Base-by-base conservation (phyloP, 2,797 vertebrate genomes). In the Botia kubotai region DNA sequence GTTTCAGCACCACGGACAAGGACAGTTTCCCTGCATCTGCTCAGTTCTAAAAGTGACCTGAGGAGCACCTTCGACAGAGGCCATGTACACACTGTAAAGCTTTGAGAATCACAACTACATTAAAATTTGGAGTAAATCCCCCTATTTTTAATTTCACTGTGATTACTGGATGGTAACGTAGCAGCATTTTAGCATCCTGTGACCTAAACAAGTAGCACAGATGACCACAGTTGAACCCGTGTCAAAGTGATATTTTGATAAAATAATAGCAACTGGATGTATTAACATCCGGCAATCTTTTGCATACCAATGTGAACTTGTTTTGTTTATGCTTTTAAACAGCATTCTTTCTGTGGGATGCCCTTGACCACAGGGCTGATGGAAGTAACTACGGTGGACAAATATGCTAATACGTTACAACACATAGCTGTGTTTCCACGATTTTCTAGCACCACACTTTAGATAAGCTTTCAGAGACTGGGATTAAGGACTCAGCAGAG, bases 1-100 rank as follows among this genome's bases (percentile, higher is more conserved):
- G 43, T 2, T 79, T 79, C 81, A 83, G 76, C 53, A 83, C 76
- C 76, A 75, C 36, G 81, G 81, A 82, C 75, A 82, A 39, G 3
- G 52, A 39, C 29, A n/a, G 1, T 2, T 4, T 6, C n/a, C 58
- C 8, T 60, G 19, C 11, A 19, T 26, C 16, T 72, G 39, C 50
- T 46, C 8, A 48, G 3, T 14, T 14, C 36, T 69, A 36, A 78
- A n/a, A 70, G 75, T 26, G 8, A 76, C 13, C n/a, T 55, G 52
- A 53, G 62, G 52, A 53, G 62, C 33, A 75, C 29, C 10, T 11
- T 68, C 19, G 16, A 57, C 52, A 77, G 50, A 19, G 39, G 4
- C 12, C 55, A 60, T 50, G 12, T 13, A 33, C 12, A n/a, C 21
- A 48, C 21, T 69, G 23, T 21, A 69, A 29, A 4, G 10, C 46